Evolutionary conservation across 2,113 vertebrate species (phyloP), one percentile per base, ranked within the genome.

Genomic region (Odocoileus hemionus): DNA sequence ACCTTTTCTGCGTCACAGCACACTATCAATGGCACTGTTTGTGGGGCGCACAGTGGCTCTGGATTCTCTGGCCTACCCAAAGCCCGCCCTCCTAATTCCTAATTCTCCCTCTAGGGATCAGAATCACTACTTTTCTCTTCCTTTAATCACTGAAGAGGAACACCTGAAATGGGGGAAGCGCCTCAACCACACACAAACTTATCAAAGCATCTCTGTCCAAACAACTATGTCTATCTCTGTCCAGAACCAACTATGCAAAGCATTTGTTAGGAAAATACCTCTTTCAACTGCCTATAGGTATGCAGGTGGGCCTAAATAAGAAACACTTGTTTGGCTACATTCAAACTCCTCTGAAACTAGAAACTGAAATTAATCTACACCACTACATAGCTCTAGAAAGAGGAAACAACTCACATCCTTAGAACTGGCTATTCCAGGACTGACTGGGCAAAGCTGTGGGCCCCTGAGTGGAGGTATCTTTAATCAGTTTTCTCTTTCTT

Each of bases 31-130:
- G 2, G 50, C 84, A 23, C 6, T 39, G 14, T 80, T 6, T 23
- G 13, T 13, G 23, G 13, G 23, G 52, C 26, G 6, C 79, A 2
- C 19, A 6, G 33, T 15, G 2, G 19, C 39, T 50, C 67, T n/a
- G 33, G 58, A 54, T 25, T 26, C 64, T 33, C 36, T 33, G 54
- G 30, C 58, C 25, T 33, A 54, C 26, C 10, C 12, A 15, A 33
- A 11, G 25, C 36, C 11, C 0, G 54, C 11, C 2, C 45, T 45
- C 12, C 23, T 2, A 12, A 25, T 14, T 47, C 45, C 39, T 39
- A 39, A 39, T 39, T 39, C 39, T 11, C 94, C 90, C 91, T 36
- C 90, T 85, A 60, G 83, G 26, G 90, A 92, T 26, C 86, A 78
- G 36, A 79, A 6, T 64, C 33, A 0, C 25, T 28, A 6, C 43